These are phyloP conservation scores for Cynocephalus volans DNA, from an alignment of 2,113 vertebrate genomes.

Conservation along the genomic window DNA sequence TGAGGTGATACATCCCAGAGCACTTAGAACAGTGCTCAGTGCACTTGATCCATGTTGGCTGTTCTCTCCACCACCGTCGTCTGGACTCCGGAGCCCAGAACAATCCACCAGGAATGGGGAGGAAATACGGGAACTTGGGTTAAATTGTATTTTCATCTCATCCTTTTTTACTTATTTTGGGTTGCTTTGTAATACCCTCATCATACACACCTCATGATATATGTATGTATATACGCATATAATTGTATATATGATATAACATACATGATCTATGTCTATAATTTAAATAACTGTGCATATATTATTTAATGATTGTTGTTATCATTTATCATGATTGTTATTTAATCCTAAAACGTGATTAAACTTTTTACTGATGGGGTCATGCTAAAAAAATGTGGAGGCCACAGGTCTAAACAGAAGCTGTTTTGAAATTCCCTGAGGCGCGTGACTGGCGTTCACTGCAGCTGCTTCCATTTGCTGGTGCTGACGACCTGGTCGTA, in stretches of 20 bases:
- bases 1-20: neutral
- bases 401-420: neutral
- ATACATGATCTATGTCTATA: no score
- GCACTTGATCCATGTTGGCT: no score
- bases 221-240: neutral
- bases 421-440: neutral
- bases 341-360: neutral
- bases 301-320: neutral
- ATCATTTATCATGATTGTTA: neutral
- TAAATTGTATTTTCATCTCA: neutral
- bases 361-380: neutral
- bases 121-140: accelerated
- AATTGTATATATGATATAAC: no score
- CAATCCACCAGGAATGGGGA: accelerated
- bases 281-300: neutral
- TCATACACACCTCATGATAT: no score
- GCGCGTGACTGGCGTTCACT: accelerated
- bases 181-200: neutral
- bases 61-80: accelerated
- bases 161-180: neutral
- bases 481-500: accelerated
- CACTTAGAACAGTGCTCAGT: no score
- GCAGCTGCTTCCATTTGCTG: accelerated
- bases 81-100: neutral
- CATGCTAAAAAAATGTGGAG: neutral